These are phyloP conservation scores for Psix sp. DNA, from an alignment of 1,140 invertebrate species.

Conservation along the genomic window DNA sequence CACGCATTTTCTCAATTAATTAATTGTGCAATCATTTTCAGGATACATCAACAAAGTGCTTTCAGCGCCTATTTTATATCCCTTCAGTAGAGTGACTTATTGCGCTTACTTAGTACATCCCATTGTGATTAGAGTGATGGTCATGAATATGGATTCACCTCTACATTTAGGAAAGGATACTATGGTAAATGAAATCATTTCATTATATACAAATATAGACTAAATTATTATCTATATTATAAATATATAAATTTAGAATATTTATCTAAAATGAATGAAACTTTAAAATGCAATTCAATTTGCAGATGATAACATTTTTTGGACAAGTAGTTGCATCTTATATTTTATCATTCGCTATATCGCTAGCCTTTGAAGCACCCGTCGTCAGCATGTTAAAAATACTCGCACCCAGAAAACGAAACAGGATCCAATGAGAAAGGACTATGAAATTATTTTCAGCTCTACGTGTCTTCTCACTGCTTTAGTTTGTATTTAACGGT, in stretches of 20 bases:
- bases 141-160: slow-evolving; percentile 86
- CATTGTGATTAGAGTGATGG: slow-evolving; percentile 81
- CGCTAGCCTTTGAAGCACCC: slow-evolving; percentile 88
- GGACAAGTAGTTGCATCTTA: slow-evolving; percentile 87
- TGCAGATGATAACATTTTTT: slow-evolving; percentile 85
- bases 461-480: slow-evolving; percentile 27
- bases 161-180: slow-evolving; percentile 86
- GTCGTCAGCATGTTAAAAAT: slow-evolving; percentile 91
- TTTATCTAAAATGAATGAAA: slow-evolving; percentile 3
- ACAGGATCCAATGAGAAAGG: slow-evolving; percentile 68
- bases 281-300: slow-evolving; percentile 41
- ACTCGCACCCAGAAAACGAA: slow-evolving; percentile 82
- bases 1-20: slow-evolving; percentile 3
- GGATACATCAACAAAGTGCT: slow-evolving; percentile 84
- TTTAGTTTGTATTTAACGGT: slow-evolving; percentile 36
- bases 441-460: slow-evolving; percentile 4
- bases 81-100: slow-evolving; percentile 89
- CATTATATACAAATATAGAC: too few species aligned
- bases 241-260: too few species aligned
- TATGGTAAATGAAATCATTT: slow-evolving; percentile 81
- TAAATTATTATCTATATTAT: too few species aligned
- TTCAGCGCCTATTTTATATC: slow-evolving; percentile 86
- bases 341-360: slow-evolving; percentile 85
- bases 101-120: slow-evolving; percentile 90
- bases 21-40: too few species aligned